Conservation (phyloP, 2,888 invertebrate genomes). For the Coleophora deauratella region DNA sequence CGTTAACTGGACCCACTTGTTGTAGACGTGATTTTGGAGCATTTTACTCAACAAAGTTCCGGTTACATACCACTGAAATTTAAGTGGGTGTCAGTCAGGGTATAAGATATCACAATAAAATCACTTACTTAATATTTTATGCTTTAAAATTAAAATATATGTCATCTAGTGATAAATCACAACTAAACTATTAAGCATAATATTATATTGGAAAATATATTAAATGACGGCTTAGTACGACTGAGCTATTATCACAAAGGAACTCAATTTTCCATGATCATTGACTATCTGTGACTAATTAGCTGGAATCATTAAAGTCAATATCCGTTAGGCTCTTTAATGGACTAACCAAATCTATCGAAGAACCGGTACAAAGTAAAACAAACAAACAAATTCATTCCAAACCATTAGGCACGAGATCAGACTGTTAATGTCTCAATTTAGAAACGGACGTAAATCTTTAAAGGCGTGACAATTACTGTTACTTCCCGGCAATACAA, state of each 20-base stretch:
- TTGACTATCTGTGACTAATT: slow-evolving; percentile 26
- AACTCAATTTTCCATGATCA: no score
- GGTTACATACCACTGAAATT: slow-evolving; percentile 18
- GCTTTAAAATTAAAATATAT: no score
- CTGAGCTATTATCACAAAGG: no score
- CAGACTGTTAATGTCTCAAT: slow-evolving; percentile 73
- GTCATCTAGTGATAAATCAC: no score
- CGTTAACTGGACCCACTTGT: slow-evolving; percentile 58
- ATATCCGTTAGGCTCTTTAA: slow-evolving; percentile 28
- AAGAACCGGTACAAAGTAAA: slow-evolving; percentile 58
- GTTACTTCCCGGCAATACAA: slow-evolving; percentile 72
- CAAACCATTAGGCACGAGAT: slow-evolving; percentile 73
- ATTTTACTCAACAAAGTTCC: slow-evolving; percentile 23
- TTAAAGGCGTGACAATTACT: slow-evolving; percentile 75
- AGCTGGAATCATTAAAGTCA: slow-evolving; percentile 34
- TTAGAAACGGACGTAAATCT: slow-evolving; percentile 74
- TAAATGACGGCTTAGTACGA: no score
- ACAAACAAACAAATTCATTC: slow-evolving; percentile 70
- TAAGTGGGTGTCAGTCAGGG: not conserved
- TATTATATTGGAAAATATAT: no score
- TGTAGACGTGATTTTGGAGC: slow-evolving; percentile 37
- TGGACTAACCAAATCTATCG: slow-evolving; percentile 48
- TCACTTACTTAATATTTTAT: no score
- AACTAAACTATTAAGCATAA: no score
- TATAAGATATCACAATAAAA: no score